Percentiles rank a stretch among this genome's conserved stretches.
phyloP scores from a whole-genome alignment of 2,797 vertebrate genomes.

The Cottoperca gobio region DNA sequence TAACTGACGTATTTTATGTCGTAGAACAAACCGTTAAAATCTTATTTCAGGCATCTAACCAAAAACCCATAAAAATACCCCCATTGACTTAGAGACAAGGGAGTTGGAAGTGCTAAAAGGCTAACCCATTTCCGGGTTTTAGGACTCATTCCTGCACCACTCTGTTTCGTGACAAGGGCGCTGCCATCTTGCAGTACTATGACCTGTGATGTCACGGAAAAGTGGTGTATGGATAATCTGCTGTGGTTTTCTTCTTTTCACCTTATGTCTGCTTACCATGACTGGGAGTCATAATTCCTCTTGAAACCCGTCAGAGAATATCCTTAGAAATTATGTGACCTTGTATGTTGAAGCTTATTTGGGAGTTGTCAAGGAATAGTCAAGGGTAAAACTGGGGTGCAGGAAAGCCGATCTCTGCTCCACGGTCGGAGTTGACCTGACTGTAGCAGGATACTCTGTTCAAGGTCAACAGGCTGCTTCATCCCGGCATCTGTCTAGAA shows the following conservation, averaged over 20 bases:
- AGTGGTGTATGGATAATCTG: no score
- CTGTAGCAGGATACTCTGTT: constrained; percentile 15
- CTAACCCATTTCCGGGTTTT: no score
- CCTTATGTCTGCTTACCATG: not conserved
- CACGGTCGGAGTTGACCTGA: not conserved
- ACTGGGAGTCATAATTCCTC: not conserved
- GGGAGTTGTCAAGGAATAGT: not conserved
- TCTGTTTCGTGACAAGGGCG: no score
- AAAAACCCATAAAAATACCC: no score
- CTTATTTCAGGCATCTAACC: no score
- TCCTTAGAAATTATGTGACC: not conserved
- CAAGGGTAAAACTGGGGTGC: not conserved
- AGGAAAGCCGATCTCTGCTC: constrained; percentile 14
- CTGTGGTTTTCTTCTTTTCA: not conserved
- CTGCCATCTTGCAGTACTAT: no score
- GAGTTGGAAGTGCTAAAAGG: no score
- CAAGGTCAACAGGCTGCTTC: constrained; percentile 21
- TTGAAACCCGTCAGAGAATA: not conserved
- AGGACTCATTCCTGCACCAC: no score
- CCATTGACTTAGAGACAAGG: no score
- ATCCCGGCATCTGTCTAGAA: constrained; percentile 29
- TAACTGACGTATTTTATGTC: no score
- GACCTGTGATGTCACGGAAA: no score
- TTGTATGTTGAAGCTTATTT: constrained; percentile 2
- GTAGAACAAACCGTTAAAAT: no score